Conservation (phyloP, 2,113 vertebrate species). For the Acrocephalus arundinaceus region DNA sequence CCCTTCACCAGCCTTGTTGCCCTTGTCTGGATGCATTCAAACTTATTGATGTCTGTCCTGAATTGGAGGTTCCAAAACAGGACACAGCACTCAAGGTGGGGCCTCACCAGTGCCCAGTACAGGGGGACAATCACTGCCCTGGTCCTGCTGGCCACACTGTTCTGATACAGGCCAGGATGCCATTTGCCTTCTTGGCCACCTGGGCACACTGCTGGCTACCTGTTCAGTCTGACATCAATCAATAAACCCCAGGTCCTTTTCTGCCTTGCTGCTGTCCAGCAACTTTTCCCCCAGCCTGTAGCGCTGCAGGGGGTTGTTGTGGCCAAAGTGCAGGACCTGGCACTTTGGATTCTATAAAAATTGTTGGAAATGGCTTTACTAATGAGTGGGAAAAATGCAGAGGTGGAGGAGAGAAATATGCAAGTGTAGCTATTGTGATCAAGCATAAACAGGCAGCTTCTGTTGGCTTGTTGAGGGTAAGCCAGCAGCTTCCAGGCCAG, state of each 20-base stretch:
- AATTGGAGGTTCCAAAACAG: neutral
- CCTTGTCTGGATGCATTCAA: neutral
- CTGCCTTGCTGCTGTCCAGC: neutral
- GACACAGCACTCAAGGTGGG: neutral
- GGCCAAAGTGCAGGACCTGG: neutral
- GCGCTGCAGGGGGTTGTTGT: neutral
- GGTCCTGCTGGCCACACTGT: neutral
- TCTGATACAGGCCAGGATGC: neutral
- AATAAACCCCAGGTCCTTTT: neutral
- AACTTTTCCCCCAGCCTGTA: neutral
- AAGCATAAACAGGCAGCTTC: neutral
- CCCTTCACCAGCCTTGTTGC: neutral
- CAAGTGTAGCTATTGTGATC: neutral
- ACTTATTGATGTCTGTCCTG: neutral
- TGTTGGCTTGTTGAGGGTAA: neutral
- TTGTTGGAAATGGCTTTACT: neutral
- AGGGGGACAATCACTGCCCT: neutral
- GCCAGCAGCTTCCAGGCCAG: neutral
- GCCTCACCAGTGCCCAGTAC: neutral
- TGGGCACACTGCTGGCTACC: neutral
- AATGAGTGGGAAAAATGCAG: accelerated
- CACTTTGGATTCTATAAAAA: neutral
- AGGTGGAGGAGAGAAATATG: neutral
- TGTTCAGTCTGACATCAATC: neutral
- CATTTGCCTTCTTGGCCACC: neutral